A percentile compares a stretch with the other conserved stretches of the same genome.
phyloP scores from a whole-genome alignment of 1,140 invertebrate species.

The Micrasema longulum region DNA sequence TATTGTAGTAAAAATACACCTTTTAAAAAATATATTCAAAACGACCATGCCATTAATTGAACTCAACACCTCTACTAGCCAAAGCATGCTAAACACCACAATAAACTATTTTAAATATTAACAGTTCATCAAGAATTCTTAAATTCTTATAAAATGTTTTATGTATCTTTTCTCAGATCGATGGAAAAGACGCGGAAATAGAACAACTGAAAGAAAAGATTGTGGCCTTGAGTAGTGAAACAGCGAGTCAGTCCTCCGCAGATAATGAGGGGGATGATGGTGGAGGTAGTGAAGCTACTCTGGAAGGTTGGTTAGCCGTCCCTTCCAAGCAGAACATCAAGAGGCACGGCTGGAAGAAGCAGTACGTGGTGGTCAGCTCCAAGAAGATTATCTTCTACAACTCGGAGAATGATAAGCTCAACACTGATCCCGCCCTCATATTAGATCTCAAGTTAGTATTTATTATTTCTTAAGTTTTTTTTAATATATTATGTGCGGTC shows the following conservation, averaged over 20 bases:
- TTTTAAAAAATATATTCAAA: too few relatives aligned
- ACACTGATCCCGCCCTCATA: conserved; percentile 94
- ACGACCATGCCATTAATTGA: too few relatives aligned
- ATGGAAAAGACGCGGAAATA: conserved; percentile 96
- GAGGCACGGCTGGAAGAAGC: conserved; percentile 95
- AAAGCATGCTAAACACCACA: too few relatives aligned
- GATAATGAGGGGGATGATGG: conserved; percentile 89
- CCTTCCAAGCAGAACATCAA: conserved; percentile 96
- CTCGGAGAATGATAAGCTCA: conserved; percentile 93
- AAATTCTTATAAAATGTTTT: too few relatives aligned
- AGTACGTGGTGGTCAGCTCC: conserved; percentile 96
- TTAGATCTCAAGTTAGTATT: conserved; percentile 91
- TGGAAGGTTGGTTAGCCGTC: conserved; percentile 96
- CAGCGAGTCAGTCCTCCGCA: conserved; percentile 89
- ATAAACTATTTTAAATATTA: too few relatives aligned
- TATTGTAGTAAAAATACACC: too few relatives aligned
- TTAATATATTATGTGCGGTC: too few relatives aligned
- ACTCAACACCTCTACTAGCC: too few relatives aligned
- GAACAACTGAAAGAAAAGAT: conserved; percentile 91
- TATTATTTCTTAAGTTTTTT: too few relatives aligned
- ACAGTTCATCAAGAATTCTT: too few relatives aligned
- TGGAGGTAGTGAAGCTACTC: conserved; percentile 82
- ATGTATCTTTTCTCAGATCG: conserved; percentile 67
- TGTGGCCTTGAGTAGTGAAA: conserved; percentile 82
- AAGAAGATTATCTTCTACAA: conserved; percentile 99